Evolutionary conservation across 2,113 vertebrate species (phyloP).

Genomic region (Mellivora capensis): DNA sequence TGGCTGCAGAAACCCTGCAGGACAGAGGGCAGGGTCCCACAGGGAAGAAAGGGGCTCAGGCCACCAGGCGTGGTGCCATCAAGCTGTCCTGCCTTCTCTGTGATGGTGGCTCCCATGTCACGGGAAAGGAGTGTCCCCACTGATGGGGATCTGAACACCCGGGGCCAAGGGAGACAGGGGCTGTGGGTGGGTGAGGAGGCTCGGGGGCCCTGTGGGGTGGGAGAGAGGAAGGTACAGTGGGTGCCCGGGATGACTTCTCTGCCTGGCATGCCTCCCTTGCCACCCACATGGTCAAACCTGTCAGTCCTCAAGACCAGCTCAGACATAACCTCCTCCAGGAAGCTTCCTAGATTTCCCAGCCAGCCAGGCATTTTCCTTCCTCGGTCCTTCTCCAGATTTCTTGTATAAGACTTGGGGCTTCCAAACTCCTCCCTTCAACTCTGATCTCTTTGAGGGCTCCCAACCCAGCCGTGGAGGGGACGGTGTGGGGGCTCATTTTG

Average conservation of each 20-base stretch:
- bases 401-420: not conserved
- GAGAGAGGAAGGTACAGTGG: not conserved
- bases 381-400: not conserved
- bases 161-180: not conserved
- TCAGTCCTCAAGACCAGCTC: not conserved
- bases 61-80: not conserved
- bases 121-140: too few species aligned
- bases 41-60: not conserved
- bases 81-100: not conserved
- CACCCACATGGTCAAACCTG: not conserved
- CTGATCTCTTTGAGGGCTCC: not conserved
- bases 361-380: not conserved
- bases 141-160: not conserved
- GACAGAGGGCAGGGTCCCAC: not conserved
- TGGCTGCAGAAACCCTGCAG: not conserved
- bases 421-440: not conserved
- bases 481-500: not conserved
- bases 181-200: accelerated
- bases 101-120: too few species aligned
- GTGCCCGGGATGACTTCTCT: not conserved
- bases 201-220: accelerated
- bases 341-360: not conserved
- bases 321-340: not conserved
- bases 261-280: not conserved
- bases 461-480: not conserved